These are phyloP conservation scores for Anas bahamensis DNA, from an alignment of 2,797 vertebrate genomes.

Conservation along the genomic window DNA sequence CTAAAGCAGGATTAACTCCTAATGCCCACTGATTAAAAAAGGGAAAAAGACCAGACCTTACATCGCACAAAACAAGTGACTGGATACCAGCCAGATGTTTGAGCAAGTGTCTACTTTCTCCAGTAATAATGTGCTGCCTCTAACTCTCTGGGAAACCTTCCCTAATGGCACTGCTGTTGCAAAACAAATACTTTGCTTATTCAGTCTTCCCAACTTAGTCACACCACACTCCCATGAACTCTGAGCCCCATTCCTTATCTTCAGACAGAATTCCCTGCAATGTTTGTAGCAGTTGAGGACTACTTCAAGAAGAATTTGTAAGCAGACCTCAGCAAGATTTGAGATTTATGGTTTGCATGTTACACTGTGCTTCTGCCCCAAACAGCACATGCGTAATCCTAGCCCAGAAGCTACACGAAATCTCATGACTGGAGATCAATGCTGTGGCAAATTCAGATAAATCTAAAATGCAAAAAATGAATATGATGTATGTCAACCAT, in stretches of 20 bases:
- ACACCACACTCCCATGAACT: not conserved
- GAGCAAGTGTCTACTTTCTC: not conserved
- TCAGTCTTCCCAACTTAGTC: not conserved
- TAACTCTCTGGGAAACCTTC: not conserved
- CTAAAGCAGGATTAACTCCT: not conserved
- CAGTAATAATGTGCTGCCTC: not conserved
- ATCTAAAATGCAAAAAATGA: not conserved
- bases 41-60: not conserved
- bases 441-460: not conserved
- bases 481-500: not conserved
- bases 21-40: not conserved
- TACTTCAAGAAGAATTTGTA: not conserved
- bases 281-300: not conserved
- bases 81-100: not conserved
- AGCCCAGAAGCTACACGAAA: not conserved
- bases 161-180: not conserved
- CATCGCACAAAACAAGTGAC: not conserved
- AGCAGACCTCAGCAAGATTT: not conserved
- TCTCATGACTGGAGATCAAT: not conserved
- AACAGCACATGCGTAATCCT: not conserved
- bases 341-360: not conserved
- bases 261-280: not conserved
- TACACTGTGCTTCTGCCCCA: not conserved
- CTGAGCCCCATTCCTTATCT: not conserved
- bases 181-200: not conserved